phyloP scores from a whole-genome alignment of 64 coral and sea anemone species.

The Actinia equina region DNA sequence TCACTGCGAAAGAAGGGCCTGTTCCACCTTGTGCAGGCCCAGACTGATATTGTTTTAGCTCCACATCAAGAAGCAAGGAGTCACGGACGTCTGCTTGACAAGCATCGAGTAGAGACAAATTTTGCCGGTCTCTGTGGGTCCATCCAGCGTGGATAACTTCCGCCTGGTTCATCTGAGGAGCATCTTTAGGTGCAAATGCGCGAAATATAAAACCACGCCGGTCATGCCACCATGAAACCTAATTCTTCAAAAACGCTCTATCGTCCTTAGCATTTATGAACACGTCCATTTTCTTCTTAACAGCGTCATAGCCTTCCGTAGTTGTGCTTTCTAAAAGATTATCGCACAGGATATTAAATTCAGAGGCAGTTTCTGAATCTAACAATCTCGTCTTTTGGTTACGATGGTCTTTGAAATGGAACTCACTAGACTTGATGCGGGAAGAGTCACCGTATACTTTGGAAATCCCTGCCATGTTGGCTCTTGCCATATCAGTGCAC shows the following conservation, averaged over 20 bases:
- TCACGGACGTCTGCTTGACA: constrained; percentile 25
- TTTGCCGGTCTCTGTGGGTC: constrained; percentile 1
- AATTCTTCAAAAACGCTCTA: not conserved
- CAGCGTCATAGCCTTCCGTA: not conserved
- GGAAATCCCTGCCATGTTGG: constrained; percentile 24
- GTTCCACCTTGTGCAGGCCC: too few relatives aligned
- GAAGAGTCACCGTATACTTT: constrained; percentile 30
- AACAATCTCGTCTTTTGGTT: constrained; percentile 7
- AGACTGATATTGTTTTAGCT: too few relatives aligned
- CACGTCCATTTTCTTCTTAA: not conserved
- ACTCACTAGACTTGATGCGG: constrained; percentile 16
- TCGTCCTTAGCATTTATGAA: not conserved
- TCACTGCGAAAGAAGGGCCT: too few relatives aligned
- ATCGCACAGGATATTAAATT: not conserved
- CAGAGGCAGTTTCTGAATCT: not conserved
- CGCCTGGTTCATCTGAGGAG: constrained; percentile 34
- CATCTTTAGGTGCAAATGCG: constrained; percentile 29
- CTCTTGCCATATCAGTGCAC: constrained; percentile 55
- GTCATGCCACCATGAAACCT: constrained; percentile 26
- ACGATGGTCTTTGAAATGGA: constrained; percentile 21
- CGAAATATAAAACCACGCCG: constrained; percentile 18
- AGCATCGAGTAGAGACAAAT: constrained; percentile 36
- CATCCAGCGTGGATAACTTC: constrained; percentile 44
- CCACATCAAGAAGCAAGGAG: not conserved
- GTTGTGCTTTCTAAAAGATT: not conserved